phyloP scores from a whole-genome alignment of 1,140 invertebrate genomes.

The Aphelenchoides avenae region DNA sequence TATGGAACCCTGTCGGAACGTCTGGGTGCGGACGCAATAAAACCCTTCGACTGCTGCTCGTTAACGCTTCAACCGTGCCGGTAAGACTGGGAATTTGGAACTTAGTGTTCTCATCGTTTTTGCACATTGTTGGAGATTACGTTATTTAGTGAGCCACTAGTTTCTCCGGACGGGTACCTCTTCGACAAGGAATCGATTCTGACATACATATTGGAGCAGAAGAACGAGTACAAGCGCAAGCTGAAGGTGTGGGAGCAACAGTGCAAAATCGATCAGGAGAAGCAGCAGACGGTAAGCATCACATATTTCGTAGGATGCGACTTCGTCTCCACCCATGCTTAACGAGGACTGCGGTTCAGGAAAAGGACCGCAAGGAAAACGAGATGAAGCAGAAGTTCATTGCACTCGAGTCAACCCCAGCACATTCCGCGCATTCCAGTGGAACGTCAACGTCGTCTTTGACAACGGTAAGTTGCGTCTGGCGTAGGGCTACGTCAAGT shows the following conservation, averaged over 20 bases:
- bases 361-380: slow-evolving; percentile 70
- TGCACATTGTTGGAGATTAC: neutral
- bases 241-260: slow-evolving; percentile 89
- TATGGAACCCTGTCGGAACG: slow-evolving; percentile 66
- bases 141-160: slow-evolving; percentile 46
- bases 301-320: slow-evolving; percentile 12
- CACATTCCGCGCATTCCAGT: no score
- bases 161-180: slow-evolving; percentile 81
- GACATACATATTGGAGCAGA: slow-evolving; percentile 90
- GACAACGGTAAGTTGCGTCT: no score
- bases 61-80: slow-evolving; percentile 89
- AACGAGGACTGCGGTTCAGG: no score
- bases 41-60: slow-evolving; percentile 96
- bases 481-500: no score
- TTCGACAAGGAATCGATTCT: slow-evolving; percentile 96
- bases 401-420: slow-evolving; percentile 44
- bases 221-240: slow-evolving; percentile 81
- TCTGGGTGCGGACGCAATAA: slow-evolving; percentile 91
- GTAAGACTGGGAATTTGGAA: slow-evolving; percentile 49
- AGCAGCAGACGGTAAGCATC: slow-evolving; percentile 23
- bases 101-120: slow-evolving; percentile 2
- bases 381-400: slow-evolving; percentile 69
- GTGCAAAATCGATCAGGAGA: slow-evolving; percentile 43
- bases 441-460: no score
- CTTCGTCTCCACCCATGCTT: no score